Evolutionary conservation across 2,113 vertebrate genomes (phyloP).

Genomic region (Callopanchax toddi): DNA sequence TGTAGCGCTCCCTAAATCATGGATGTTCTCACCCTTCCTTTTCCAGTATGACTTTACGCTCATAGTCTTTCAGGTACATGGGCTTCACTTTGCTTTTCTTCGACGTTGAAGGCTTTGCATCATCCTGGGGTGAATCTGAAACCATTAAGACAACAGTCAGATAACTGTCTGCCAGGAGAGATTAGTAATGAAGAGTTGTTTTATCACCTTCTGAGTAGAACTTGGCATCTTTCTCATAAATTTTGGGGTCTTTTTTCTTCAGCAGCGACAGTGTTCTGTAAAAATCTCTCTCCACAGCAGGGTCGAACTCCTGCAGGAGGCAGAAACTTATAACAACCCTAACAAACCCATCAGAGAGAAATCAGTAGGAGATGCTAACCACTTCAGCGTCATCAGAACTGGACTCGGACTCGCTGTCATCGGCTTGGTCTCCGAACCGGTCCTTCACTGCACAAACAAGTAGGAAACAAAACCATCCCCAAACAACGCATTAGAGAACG

Average conservation of each 20-base stretch:
- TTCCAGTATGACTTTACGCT: conserved; percentile 89
- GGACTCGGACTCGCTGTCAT: conserved; percentile 77
- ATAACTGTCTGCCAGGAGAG: background rate
- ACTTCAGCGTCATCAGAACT: conserved; percentile 82
- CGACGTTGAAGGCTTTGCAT: conserved; percentile 63
- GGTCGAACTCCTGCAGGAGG: conserved; percentile 82
- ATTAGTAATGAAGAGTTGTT: background rate
- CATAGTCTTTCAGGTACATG: conserved; percentile 92
- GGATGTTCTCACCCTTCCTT: conserved; percentile 87
- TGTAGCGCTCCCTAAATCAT: too few relatives aligned
- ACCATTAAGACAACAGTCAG: background rate
- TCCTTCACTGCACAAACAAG: conserved; percentile 83
- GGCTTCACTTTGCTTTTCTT: conserved; percentile 76
- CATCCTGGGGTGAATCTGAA: conserved; percentile 40
- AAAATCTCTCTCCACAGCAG: conserved; percentile 85
- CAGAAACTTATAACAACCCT: background rate
- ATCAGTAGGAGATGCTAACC: conserved; percentile 49
- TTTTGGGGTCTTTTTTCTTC: conserved; percentile 90
- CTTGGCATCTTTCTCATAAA: conserved; percentile 83
- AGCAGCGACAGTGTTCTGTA: conserved; percentile 88
- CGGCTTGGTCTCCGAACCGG: conserved; percentile 80
- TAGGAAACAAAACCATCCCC: background rate
- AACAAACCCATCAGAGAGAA: too few relatives aligned
- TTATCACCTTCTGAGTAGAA: conserved; percentile 80
- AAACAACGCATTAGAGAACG: fast-evolving